phyloP scores from a whole-genome alignment of 2,113 vertebrate genomes.

The Anas platyrhynchos region DNA sequence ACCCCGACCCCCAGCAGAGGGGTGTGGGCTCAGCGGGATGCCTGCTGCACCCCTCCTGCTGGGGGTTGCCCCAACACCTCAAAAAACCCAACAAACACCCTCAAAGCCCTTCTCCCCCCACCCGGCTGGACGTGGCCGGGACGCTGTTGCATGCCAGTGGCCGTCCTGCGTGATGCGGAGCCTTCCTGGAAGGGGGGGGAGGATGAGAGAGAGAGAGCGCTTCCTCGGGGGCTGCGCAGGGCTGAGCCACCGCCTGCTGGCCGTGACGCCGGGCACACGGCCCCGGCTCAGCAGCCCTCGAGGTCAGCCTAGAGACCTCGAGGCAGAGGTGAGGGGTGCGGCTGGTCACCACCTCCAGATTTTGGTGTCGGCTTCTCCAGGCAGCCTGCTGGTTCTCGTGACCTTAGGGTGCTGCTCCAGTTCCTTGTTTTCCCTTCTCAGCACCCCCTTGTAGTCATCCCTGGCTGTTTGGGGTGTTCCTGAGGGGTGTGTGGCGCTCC shows the following conservation, averaged over 20 bases:
- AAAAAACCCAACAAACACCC: too few species aligned
- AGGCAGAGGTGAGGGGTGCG: not conserved
- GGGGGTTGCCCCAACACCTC: accelerated
- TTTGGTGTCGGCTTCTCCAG: not conserved
- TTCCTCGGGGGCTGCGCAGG: not conserved
- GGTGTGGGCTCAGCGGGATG: accelerated
- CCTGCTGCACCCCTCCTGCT: not conserved
- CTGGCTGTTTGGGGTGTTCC: not conserved
- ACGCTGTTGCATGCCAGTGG: not conserved
- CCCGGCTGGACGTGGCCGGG: not conserved
- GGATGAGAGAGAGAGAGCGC: not conserved
- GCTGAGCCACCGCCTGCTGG: not conserved
- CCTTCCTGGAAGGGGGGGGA: constrained; percentile 54
- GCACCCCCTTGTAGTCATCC: not conserved
- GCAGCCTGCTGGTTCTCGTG: not conserved
- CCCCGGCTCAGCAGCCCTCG: not conserved
- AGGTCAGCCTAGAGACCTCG: not conserved
- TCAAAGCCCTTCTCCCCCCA: not conserved
- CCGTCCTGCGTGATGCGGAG: not conserved
- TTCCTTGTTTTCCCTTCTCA: not conserved
- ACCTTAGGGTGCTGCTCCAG: not conserved
- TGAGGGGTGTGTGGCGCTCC: not conserved
- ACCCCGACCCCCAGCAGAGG: accelerated
- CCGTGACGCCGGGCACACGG: not conserved
- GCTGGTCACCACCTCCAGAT: accelerated